A percentile compares a stretch with the other conserved stretches of the same genome.
Evolutionary conservation across 2,797 vertebrate species (phyloP).

Genomic region (Saxicola maurus): DNA sequence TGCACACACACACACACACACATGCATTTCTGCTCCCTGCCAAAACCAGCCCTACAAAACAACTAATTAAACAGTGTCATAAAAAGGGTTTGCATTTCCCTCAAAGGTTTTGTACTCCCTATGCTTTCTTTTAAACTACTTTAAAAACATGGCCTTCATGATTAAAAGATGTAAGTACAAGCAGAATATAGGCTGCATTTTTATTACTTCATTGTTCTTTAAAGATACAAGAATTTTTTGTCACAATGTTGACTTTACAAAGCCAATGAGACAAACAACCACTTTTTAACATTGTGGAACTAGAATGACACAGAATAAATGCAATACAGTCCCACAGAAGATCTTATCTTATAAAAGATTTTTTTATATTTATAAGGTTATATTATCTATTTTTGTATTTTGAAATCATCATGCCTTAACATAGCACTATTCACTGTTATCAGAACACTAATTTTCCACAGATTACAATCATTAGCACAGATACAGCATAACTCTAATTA

Average conservation of each 20-base stretch:
- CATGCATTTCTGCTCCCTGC: not conserved
- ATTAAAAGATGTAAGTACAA: not conserved
- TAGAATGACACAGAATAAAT: not conserved
- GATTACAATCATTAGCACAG: not conserved
- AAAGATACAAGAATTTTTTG: not conserved
- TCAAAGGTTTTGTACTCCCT: not conserved
- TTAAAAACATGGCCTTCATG: not conserved
- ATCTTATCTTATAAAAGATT: not conserved
- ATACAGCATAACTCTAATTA: too few relatives aligned
- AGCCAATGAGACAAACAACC: not conserved
- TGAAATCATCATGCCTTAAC: not conserved
- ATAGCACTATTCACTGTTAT: not conserved
- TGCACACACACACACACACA: not conserved
- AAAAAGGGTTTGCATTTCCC: not conserved
- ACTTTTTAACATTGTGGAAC: not conserved
- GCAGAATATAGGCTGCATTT: not conserved
- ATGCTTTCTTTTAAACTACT: not conserved
- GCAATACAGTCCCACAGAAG: not conserved
- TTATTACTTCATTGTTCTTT: not conserved
- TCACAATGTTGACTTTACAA: not conserved
- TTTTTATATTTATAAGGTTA: not conserved
- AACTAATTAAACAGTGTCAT: not conserved
- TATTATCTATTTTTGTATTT: not conserved
- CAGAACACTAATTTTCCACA: not conserved
- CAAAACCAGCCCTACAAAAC: not conserved